A percentile compares a stretch with the other conserved stretches of the same genome.
Evolutionary conservation across 2,888 invertebrate species (phyloP).

Genomic region (Caenorhabditis uteleia): DNA sequence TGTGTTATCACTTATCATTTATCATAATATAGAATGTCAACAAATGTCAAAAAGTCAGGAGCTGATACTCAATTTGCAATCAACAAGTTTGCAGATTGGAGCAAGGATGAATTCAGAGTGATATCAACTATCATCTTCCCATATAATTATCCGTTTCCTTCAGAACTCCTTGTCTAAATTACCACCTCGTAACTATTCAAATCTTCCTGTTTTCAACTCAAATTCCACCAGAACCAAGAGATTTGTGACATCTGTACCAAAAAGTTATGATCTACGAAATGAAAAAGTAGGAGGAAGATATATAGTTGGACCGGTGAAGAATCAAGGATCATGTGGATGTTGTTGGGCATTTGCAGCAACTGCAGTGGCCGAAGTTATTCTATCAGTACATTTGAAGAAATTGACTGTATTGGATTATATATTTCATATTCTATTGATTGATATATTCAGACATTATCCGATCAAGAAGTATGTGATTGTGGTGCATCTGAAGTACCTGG

Average conservation of each 20-base stretch:
- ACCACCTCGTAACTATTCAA: slow-evolving; percentile 1
- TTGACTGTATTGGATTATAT: slow-evolving; percentile 2
- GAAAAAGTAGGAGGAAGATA: slow-evolving; percentile 4
- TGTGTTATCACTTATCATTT: too few species aligned
- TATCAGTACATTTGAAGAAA: slow-evolving; percentile 3
- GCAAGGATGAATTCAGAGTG: too few species aligned
- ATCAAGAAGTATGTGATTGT: slow-evolving; percentile 32
- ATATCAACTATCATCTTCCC: slow-evolving; percentile 2
- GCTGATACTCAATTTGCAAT: too few species aligned
- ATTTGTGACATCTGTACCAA: slow-evolving; percentile 16
- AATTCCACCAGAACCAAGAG: slow-evolving; percentile 18
- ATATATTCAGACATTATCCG: slow-evolving; percentile 10
- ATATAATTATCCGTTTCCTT: slow-evolving; percentile 3
- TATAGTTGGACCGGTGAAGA: slow-evolving; percentile 14
- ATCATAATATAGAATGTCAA: too few species aligned
- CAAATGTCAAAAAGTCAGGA: too few species aligned
- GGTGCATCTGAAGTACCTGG: slow-evolving; percentile 16
- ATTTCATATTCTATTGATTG: not conserved
- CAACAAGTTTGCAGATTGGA: too few species aligned
- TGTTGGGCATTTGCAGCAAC: slow-evolving; percentile 31
- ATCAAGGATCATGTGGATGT: slow-evolving; percentile 22
- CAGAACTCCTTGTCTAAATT: slow-evolving; percentile 3
- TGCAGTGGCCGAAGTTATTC: slow-evolving; percentile 9
- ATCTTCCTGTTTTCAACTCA: slow-evolving; percentile 6
- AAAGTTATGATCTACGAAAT: slow-evolving; percentile 14